A percentile compares a stretch with the other conserved stretches of the same genome.
phyloP scores from a whole-genome alignment of 2,888 invertebrate species.

The Girardia tigrina region DNA sequence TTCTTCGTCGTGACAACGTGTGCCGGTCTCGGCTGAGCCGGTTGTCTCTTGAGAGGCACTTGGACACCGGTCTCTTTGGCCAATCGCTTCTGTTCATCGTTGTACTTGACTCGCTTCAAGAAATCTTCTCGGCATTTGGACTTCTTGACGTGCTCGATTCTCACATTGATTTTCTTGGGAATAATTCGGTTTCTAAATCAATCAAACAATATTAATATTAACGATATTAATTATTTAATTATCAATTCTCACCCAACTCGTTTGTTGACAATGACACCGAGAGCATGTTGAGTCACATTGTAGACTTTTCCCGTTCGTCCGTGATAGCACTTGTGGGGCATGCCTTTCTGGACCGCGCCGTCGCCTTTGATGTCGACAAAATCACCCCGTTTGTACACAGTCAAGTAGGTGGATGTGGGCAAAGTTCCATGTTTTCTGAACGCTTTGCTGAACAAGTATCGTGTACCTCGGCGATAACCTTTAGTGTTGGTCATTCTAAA shows the following conservation, averaged over 20 bases:
- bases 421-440: constrained; percentile 90
- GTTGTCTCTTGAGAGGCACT: constrained; percentile 54
- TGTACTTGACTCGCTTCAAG: constrained; percentile 77
- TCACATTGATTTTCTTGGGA: constrained; percentile 77
- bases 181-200: constrained; percentile 64
- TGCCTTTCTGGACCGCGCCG: constrained; percentile 96
- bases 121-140: constrained; percentile 94
- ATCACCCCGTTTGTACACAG: constrained; percentile 92
- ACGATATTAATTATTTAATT: constrained; percentile 1
- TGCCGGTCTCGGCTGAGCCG: constrained; percentile 67
- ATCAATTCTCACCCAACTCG: constrained; percentile 60
- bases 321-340: constrained; percentile 98
- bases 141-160: constrained; percentile 91
- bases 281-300: constrained; percentile 89
- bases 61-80: constrained; percentile 66
- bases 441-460: constrained; percentile 88
- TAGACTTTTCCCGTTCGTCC: constrained; percentile 95
- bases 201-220: constrained; percentile 28
- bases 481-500: constrained; percentile 97
- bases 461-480: constrained; percentile 93
- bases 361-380: constrained; percentile 98
- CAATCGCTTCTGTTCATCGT: constrained; percentile 68
- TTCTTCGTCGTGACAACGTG: constrained; percentile 72
- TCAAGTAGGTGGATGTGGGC: constrained; percentile 87
- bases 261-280: constrained; percentile 97